Evolutionary conservation across 2,888 invertebrate genomes (phyloP).

Genomic region (Imbricaverruca yamaguchii): DNA sequence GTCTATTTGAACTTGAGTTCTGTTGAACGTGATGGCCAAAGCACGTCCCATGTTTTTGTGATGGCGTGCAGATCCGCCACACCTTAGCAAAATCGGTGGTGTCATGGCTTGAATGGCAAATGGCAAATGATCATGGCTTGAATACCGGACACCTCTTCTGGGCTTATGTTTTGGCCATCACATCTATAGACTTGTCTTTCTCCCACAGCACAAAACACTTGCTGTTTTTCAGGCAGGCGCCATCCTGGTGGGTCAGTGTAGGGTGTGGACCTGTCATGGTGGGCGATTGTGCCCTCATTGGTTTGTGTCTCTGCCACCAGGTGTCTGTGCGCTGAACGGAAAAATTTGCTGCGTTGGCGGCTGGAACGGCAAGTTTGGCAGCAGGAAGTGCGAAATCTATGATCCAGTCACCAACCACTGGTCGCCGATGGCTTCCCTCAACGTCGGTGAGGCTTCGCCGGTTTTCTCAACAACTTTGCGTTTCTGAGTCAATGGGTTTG

Average conservation of each 20-base stretch:
- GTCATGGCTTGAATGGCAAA: no score
- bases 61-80: no score
- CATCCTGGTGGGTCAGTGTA: neutral
- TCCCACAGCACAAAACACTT: neutral
- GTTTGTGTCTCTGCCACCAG: conserved; percentile 38
- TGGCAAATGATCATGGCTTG: no score
- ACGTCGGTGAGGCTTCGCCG: conserved; percentile 47
- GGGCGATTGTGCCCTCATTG: neutral
- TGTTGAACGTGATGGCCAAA: no score
- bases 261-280: no score
- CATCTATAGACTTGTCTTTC: neutral
- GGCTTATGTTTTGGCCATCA: neutral
- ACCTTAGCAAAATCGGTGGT: no score
- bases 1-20: no score
- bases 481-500: no score
- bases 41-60: no score
- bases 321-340: conserved; percentile 56
- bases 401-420: conserved; percentile 55
- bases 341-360: conserved; percentile 71
- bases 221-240: neutral
- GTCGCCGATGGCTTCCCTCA: conserved; percentile 60
- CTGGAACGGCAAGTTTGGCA: conserved; percentile 61
- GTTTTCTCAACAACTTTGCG: no score
- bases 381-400: conserved; percentile 65
- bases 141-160: neutral